These are phyloP conservation scores for Peromyscus attwateri DNA, from an alignment of 2,797 vertebrate genomes.

Conservation along the genomic window DNA sequence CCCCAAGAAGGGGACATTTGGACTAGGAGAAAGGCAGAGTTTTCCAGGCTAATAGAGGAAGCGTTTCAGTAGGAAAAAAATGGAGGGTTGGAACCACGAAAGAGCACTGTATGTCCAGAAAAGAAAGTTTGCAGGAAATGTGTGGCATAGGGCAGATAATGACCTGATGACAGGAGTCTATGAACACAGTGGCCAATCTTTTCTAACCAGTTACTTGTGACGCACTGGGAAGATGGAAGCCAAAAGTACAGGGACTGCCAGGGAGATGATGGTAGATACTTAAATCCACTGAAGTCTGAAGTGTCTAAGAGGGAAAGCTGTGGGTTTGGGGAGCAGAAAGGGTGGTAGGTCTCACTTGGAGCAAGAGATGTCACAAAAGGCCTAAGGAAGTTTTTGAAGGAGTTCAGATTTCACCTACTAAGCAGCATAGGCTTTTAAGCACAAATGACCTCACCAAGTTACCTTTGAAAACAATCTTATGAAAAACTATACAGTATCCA, in stretches of 20 bases:
- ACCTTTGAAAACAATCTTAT: background rate
- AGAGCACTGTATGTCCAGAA: background rate
- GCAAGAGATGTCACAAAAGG: background rate
- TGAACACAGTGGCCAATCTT: background rate
- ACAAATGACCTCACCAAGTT: background rate
- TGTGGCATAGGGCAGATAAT: background rate
- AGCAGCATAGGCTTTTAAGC: background rate
- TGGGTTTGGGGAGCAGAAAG: background rate
- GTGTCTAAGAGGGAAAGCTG: background rate
- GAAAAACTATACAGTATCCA: background rate
- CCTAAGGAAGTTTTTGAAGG: background rate
- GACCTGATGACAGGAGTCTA: background rate
- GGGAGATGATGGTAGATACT: background rate
- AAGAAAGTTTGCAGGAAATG: background rate
- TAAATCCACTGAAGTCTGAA: background rate
- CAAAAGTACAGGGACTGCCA: background rate
- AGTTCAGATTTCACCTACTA: background rate
- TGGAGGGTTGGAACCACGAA: background rate
- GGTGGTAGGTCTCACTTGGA: background rate
- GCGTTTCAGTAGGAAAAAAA: background rate
- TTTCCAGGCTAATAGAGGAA: background rate
- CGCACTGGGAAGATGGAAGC: background rate
- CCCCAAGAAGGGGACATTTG: constrained; percentile 9
- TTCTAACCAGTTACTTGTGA: background rate
- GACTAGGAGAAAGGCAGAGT: background rate